Base-by-base conservation (phyloP, 2,888 invertebrate species). In the Biston betularia region DNA sequence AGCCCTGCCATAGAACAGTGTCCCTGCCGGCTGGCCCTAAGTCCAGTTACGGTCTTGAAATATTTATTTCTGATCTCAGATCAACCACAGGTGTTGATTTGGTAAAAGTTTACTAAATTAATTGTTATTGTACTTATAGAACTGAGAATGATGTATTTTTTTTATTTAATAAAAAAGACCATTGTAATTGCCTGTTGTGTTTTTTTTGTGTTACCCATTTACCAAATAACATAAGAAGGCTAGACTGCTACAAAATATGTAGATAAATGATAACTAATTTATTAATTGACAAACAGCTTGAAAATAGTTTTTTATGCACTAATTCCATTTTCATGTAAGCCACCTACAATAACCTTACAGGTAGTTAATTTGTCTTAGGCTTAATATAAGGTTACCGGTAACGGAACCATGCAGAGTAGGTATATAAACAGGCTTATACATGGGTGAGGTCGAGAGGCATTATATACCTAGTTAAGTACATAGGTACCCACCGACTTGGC, bases 51-150 rank as follows among this genome's bases (percentile, higher is more conserved):
- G 14, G 34, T 57, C 57, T 42, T 73, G 71, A 72, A 53, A 59
- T 68, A 88, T 88, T 88, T 88, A 87, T 87, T 84, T 89, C 90
- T 89, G 90, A 92, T 91, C 91, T 92, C 90, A 88, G 89, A 86
- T 87, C 85, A 86, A 88, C 88, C 83, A 82, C 83, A 82, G 83
- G 83, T 89, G 90, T 92, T 92, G 87, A 91, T 89, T 91, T 90
- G 89, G 88, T 91, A 87, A 91, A 88, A 86, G 84, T 89, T 89
- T 91, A 90, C 90, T 89, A 89, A 89, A 89, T 87, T 91, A 89
- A 89, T 87, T 91, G 92, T 91, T 92, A 88, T 89, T 87, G 93
- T 93, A 92, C 93, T 93, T 92, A 92, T 90, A 92, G 88, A 92
- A 89, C 88, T 90, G 89, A 90, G 87, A 85, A 90, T 86, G 81